Base-by-base conservation (phyloP, 1,140 invertebrate species). In the Monochamus saltuarius region DNA sequence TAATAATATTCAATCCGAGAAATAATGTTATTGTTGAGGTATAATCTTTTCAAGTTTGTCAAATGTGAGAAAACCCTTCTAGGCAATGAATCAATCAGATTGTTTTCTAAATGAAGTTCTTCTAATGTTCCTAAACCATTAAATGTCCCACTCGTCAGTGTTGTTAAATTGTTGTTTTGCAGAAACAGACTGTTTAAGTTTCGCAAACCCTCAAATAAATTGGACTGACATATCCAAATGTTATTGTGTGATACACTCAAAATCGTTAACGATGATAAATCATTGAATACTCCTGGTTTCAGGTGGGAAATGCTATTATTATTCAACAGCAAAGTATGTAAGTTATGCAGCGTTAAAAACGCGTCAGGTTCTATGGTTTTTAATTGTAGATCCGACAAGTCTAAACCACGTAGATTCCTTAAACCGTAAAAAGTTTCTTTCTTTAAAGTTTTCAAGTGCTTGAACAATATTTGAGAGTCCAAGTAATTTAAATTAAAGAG, bases 401-500 rank as follows among this genome's bases (percentile, higher is more conserved):
- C 19, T 16, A 54, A 19, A 9, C 11, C 4, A 7, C 1, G 39
- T 17, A 54, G 7, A 7, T 14, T 40, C 35, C n/a, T 43, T 29
- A 54, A 29, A 43, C 35, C 52, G 10, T 22, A 40, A 10, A 54
- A 54, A 10, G 29, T 54, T 7, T 29, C 38, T n/a, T 17, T 40
- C 10, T 11, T 19, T 38, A 54, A 29, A n/a, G n/a, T 13, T n/a
- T 54, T 0, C n/a, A 34, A n/a, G 29, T 54, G 10, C 40, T 42
- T 54, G n/a, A 54, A 54, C 13, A 54, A 8, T 22, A 17, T 51
- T 1, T 9, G 49, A 9, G 49, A 34, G 4, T 51, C 49, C 35
- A 51, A 51, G 36, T 35, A 37, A 13, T 13, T 29, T 34, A 51
- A 36, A 36, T 37, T 51, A 14, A 51, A 35, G 7, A 51, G 16